phyloP scores from a whole-genome alignment of 2,888 invertebrate species.

The Horisme vitalbata region DNA sequence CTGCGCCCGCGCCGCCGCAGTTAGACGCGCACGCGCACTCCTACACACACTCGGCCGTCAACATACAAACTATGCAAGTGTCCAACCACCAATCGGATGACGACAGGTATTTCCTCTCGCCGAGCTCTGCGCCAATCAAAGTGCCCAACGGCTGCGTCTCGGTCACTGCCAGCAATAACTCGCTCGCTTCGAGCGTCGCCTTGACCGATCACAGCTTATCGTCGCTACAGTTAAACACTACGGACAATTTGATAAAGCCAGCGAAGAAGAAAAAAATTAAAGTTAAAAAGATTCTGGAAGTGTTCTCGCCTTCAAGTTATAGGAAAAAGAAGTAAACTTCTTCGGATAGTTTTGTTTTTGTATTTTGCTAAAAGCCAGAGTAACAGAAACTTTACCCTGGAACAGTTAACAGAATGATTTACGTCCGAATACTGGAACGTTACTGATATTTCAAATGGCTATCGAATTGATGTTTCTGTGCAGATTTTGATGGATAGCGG shows the following conservation, averaged over 20 bases:
- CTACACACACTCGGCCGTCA: slow-evolving; percentile 41
- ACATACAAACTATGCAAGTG: slow-evolving; percentile 44
- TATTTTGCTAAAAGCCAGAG: neutral
- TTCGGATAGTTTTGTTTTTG: too few species aligned
- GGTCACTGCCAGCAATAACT: neutral
- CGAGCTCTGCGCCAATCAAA: neutral
- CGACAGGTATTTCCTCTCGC: slow-evolving; percentile 5
- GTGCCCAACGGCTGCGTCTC: neutral
- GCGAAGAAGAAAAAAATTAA: slow-evolving; percentile 6
- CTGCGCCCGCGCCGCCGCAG: neutral
- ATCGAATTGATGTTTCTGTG: too few species aligned
- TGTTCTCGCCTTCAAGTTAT: too few species aligned
- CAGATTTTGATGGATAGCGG: too few species aligned
- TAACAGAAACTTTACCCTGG: too few species aligned
- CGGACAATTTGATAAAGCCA: neutral
- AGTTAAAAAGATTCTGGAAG: too few species aligned
- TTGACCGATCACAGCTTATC: too few species aligned
- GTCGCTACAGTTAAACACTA: neutral
- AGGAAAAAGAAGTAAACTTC: slow-evolving; percentile 4
- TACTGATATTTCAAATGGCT: too few species aligned
- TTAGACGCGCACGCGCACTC: neutral
- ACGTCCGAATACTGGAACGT: too few species aligned
- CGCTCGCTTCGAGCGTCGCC: neutral
- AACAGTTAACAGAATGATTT: too few species aligned
- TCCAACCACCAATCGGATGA: slow-evolving; percentile 2